Conservation (phyloP, 2,797 vertebrate species). For the Microctenopoma stevenorrisi region DNA sequence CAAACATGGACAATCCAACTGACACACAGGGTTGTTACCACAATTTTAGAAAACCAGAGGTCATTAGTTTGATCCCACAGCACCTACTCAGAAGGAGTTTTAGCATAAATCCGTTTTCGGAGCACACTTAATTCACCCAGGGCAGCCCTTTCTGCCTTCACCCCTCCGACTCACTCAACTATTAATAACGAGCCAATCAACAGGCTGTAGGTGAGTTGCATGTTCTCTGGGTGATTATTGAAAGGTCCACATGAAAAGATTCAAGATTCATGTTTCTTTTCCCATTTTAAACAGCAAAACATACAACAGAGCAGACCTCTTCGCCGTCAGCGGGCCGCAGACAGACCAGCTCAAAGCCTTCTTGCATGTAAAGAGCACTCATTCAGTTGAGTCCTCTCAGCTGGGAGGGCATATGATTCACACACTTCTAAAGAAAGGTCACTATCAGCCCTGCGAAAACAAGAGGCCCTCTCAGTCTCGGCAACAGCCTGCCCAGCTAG, state of each 20-base stretch:
- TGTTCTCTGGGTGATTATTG: background rate
- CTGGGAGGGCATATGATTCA: conserved; percentile 66
- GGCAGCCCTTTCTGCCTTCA: background rate
- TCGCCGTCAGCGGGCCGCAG: conserved; percentile 19
- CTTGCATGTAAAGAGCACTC: conserved; percentile 45
- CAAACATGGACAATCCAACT: conserved; percentile 13
- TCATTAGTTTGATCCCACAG: background rate
- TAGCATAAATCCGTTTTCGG: conserved; percentile 1
- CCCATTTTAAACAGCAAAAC: conserved; percentile 8
- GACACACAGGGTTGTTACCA: background rate
- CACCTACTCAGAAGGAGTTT: background rate
- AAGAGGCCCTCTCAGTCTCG: conserved; percentile 65
- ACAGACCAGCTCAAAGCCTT: conserved; percentile 34
- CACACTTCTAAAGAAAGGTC: conserved; percentile 64
- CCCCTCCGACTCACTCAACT: background rate
- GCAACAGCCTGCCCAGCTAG: conserved; percentile 55
- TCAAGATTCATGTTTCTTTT: conserved; percentile 3
- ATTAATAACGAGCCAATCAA: conserved; percentile 16
- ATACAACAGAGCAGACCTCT: conserved; percentile 3
- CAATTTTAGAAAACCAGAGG: background rate
- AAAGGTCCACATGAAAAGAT: conserved; percentile 1
- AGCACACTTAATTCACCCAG: background rate
- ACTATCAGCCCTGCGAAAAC: conserved; percentile 50
- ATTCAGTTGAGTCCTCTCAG: conserved; percentile 52
- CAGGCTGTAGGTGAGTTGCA: conserved; percentile 6